phyloP scores from a whole-genome alignment of 2,113 vertebrate genomes.

The Sminthopsis crassicaudata region DNA sequence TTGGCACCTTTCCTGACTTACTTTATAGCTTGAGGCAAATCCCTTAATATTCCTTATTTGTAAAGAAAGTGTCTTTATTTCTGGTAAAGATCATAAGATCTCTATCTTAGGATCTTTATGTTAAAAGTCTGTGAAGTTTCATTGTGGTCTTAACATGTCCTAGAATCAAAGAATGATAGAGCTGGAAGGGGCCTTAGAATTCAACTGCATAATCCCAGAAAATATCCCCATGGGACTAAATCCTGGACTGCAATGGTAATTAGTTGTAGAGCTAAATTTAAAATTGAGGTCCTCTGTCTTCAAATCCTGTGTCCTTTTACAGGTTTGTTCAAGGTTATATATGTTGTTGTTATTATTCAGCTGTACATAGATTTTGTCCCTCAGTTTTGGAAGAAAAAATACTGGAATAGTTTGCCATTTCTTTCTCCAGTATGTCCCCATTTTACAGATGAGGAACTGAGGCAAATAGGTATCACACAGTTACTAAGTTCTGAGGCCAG shows the following conservation, averaged over 20 bases:
- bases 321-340: background rate
- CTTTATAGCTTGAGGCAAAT: conserved; percentile 41
- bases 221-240: background rate
- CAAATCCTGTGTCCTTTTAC: background rate
- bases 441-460: background rate
- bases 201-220: background rate
- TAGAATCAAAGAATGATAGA: background rate
- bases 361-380: background rate
- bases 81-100: conserved; percentile 64
- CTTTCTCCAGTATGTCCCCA: background rate
- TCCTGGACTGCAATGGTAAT: too few relatives aligned
- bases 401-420: background rate
- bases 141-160: conserved; percentile 65
- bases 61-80: conserved; percentile 42
- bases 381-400: background rate
- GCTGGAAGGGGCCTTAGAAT: background rate
- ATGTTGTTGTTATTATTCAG: background rate
- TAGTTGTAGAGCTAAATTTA: background rate
- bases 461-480: background rate
- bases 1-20: background rate
- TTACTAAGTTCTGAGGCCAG: background rate
- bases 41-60: conserved; percentile 40
- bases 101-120: conserved; percentile 60
- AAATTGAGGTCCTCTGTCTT: background rate
- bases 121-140: conserved; percentile 62